These are phyloP conservation scores for Syngnathus floridae DNA, from an alignment of 2,113 vertebrate genomes.

Conservation along the genomic window DNA sequence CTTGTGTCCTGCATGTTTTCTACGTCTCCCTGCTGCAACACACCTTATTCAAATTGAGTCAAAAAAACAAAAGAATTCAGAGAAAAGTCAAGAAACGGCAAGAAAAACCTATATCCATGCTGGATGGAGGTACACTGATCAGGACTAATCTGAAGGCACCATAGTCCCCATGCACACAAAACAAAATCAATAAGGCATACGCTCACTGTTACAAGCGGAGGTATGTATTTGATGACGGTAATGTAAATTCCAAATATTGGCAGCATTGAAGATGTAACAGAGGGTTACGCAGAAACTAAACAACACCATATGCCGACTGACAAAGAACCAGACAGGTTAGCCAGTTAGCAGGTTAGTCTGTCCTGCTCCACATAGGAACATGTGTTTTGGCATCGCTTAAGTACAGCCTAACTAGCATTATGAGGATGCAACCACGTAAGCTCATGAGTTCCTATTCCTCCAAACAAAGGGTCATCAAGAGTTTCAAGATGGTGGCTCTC, in stretches of 20 bases:
- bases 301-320: conserved; percentile 29
- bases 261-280: conserved; percentile 5
- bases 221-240: not conserved
- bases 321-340: not conserved
- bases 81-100: no score
- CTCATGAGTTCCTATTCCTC: conserved; percentile 9
- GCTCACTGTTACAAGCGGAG: no score
- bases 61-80: no score
- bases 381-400: conserved; percentile 3
- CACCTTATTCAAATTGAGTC: no score
- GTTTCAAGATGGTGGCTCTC: not conserved
- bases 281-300: conserved; percentile 5
- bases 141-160: no score
- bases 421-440: conserved; percentile 11
- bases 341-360: conserved; percentile 23
- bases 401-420: conserved; percentile 18
- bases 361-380: conserved; percentile 16
- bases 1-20: no score
- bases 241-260: not conserved
- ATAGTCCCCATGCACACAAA: no score
- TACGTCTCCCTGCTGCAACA: no score
- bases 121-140: no score
- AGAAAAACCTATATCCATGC: no score
- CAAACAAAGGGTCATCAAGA: not conserved
- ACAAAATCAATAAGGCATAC: no score